Conservation (phyloP, 2,888 invertebrate species). For the Mesoligia furuncula region DNA sequence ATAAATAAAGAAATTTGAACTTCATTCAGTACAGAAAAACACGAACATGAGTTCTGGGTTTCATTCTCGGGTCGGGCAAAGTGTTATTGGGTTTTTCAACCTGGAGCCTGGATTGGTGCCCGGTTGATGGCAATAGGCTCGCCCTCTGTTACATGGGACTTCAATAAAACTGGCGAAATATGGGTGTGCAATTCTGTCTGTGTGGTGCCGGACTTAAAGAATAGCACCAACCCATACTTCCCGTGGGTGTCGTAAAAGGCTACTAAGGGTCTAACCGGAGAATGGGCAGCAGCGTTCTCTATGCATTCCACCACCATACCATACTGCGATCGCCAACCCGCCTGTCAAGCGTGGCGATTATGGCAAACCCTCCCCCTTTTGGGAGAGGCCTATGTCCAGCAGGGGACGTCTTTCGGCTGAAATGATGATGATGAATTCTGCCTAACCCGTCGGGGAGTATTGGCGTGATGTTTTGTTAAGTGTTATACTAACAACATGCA, state of each 20-base stretch:
- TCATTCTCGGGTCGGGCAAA: background rate
- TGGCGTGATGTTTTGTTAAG: background rate
- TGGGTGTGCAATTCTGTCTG: background rate
- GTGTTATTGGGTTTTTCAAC: background rate
- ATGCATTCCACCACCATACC: too few relatives aligned
- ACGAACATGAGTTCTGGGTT: background rate
- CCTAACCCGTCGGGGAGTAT: background rate
- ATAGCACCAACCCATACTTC: too few relatives aligned
- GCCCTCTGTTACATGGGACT: background rate
- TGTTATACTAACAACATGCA: background rate
- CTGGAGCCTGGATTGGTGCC: background rate
- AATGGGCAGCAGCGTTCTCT: too few relatives aligned
- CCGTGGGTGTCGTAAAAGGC: too few relatives aligned
- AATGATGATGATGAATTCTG: too few relatives aligned
- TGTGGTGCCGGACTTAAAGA: too few relatives aligned
- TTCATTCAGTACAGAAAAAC: background rate
- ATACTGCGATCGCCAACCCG: too few relatives aligned
- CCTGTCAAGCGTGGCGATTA: too few relatives aligned
- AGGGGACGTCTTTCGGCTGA: too few relatives aligned
- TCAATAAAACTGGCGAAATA: background rate
- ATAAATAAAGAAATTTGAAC: background rate
- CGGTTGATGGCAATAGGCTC: background rate
- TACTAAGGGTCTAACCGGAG: too few relatives aligned
- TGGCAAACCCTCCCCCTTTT: too few relatives aligned
- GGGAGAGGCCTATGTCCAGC: too few relatives aligned